Evolutionary conservation across 2,113 vertebrate species (phyloP).

Genomic region (Buteo buteo): DNA sequence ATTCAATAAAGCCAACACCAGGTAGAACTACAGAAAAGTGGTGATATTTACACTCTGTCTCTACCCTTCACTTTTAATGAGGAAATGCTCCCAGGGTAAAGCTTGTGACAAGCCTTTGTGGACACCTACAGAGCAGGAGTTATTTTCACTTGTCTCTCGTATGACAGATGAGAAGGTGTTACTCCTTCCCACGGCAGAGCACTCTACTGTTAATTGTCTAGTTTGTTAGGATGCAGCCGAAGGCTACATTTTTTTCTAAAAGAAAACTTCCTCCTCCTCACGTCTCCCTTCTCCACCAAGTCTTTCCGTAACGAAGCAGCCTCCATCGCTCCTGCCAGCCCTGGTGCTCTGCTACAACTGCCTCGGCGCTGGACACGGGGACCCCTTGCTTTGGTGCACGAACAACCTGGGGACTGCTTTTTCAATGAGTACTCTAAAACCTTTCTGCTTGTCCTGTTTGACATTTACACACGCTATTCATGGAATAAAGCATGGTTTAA

Average conservation of each 20-base stretch:
- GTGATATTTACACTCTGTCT: slow-evolving; percentile 44
- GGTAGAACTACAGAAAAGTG: background rate
- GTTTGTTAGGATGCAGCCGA: slow-evolving; percentile 10
- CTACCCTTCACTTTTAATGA: slow-evolving; percentile 68
- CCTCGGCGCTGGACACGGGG: background rate
- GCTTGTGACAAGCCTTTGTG: slow-evolving; percentile 47
- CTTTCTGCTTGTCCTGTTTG: background rate
- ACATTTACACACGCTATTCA: background rate
- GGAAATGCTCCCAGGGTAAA: slow-evolving; percentile 27
- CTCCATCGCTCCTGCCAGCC: background rate
- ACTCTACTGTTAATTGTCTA: background rate
- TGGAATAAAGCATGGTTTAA: background rate
- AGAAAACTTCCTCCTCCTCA: background rate
- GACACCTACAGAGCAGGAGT: background rate
- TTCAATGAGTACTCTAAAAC: background rate
- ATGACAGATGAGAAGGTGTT: background rate
- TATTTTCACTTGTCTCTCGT: background rate
- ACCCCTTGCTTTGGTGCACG: background rate
- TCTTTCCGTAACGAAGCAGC: background rate
- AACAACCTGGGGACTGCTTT: background rate
- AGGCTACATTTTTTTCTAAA: background rate
- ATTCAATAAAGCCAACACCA: background rate
- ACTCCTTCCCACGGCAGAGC: background rate
- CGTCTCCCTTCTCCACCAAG: background rate
- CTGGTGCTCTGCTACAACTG: background rate